Evolutionary conservation across 2,797 vertebrate genomes (phyloP), one percentile per base, ranked within the genome.

Genomic region (Tiaroga cobitis): DNA sequence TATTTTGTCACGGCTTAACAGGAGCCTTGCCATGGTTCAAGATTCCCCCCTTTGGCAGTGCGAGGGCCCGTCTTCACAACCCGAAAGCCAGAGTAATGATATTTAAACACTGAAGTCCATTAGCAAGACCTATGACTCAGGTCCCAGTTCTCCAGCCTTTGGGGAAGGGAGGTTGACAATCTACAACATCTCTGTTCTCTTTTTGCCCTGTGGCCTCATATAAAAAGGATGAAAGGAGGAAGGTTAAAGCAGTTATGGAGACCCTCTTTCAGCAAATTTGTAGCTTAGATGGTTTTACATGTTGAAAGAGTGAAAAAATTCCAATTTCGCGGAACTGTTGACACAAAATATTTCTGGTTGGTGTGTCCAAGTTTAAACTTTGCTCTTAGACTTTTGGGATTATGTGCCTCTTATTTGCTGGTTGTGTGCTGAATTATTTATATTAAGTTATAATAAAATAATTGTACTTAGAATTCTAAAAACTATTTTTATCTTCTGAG

Each of bases 21-120:
- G 85, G 43, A 85, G 68, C 77, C 80, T 81, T 84, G 84, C 84
- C 59, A 80, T 81, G 80, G 85, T 88, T 86, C 79, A 89, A 88
- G 78, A 87, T 87, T 70, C 82, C 84, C 74, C 84, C 82, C 70
- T 68, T 86, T 85, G 80, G 80, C 85, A 84, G 72, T 85, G 65
- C 9, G 73, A 29, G 37, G 51, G 68, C 26, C 73, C 56, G 37
- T 87, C 84, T 80, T 81, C 84, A 79, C 86, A 87, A 83, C 86
- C 85, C 87, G 75, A 84, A 69, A 88, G 37, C 61, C 83, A 75
- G 51, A 85, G 74, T 82, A 90, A 90, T 87, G 81, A 85, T 88
- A 86, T 90, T 90, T 87, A 87, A 89, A 88, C 85, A 89, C 65
- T 63, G 86, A 81, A 68, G 82, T 82, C 83, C 86, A 88, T 88